phyloP scores from a whole-genome alignment of 2,113 vertebrate genomes.

The Oreocharis arfaki region DNA sequence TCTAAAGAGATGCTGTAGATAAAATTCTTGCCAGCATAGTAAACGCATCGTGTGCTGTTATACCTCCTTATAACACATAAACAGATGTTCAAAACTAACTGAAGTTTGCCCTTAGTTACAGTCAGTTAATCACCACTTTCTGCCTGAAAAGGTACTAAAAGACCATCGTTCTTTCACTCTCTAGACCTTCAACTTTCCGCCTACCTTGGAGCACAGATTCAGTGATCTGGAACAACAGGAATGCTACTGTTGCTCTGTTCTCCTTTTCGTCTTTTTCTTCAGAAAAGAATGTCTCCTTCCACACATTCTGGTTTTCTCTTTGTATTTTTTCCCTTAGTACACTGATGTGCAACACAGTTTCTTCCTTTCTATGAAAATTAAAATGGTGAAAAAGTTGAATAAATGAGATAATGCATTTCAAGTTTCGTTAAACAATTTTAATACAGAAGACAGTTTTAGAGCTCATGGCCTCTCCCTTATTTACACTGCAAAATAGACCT shows the following conservation, averaged over 20 bases:
- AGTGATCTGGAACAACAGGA: neutral
- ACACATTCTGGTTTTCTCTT: neutral
- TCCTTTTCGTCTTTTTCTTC: neutral
- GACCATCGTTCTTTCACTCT: neutral
- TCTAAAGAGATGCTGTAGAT: neutral
- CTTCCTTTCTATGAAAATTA: neutral
- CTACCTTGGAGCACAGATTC: neutral
- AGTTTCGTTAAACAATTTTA: neutral
- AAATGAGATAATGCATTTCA: neutral
- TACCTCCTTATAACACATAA: neutral
- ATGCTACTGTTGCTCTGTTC: neutral
- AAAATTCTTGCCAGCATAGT: neutral
- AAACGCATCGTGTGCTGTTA: neutral
- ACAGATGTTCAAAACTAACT: neutral
- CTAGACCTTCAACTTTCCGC: neutral
- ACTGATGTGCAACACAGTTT: neutral
- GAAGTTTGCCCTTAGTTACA: neutral
- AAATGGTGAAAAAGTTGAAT: neutral
- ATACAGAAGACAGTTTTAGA: neutral
- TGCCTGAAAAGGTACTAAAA: neutral
- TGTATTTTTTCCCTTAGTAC: neutral
- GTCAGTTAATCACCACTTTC: neutral
- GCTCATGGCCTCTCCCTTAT: rapidly evolving
- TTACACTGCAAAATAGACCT: neutral
- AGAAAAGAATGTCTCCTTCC: neutral